Base-by-base conservation (phyloP, 1,140 invertebrate species). In the Chironomus striatipennis region DNA sequence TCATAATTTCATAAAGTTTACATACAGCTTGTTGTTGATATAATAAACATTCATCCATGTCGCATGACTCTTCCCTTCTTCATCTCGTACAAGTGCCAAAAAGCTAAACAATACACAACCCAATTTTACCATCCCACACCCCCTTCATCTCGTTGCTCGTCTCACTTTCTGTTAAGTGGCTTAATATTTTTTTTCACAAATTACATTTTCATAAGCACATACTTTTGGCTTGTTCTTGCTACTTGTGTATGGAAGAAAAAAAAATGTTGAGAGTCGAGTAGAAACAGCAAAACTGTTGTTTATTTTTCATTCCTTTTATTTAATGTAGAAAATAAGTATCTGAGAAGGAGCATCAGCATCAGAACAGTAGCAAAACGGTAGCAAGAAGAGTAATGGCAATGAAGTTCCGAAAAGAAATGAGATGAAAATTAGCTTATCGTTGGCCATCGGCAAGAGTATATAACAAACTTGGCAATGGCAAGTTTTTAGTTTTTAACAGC, bases 181-280 rank as follows among this genome's bases (percentile, higher is more conserved):
- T 70, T 70, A 70, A 70, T 70, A 21, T 70, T 70, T 34, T 34
- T 34, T 70, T 70, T 70, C 65, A 21, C 65, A 70, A 70, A 70
- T 70, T 70, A 70, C 65, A 20, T 70, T 70, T 21, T 57, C 47
- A 57, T 57, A 57, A 57, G 47, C 47, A 57, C 47, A 57, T 57
- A 47, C 43, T 47, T 47, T 47, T 47, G 15, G 43, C 43, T 10
- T 47, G 43, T 15, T 47, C 43, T 47, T 15, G 43, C 15, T 47
- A 47, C 15, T 47, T 47, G 43, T 47, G 15, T 15, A 47, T 47
- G 24, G 24, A 34, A 34, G 5, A 34, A 34, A 34, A 34, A 34
- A 34, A 34, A 34, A n/a, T n/a, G n/a, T n/a, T n/a, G n/a, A n/a
- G n/a, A n/a, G n/a, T n/a, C n/a, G n/a, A 34, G 24, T 34, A 34